Base-by-base conservation (phyloP, 2,113 vertebrate species). In the Toxotes chatareus region DNA sequence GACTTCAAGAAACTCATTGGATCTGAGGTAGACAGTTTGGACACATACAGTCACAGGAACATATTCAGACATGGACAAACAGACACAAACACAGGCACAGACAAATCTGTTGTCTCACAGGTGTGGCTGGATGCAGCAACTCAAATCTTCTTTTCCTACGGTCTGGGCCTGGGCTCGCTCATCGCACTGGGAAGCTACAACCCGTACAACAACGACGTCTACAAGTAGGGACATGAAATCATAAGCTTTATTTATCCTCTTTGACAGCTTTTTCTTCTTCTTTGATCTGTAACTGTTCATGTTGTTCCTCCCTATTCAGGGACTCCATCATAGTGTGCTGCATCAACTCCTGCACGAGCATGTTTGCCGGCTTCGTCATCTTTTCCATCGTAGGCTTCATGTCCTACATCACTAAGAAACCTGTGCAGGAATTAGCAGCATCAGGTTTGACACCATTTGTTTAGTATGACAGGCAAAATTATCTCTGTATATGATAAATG, bases 301-400 rank as follows among this genome's bases (percentile, higher is more conserved):
- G 67, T 10, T 56, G 13, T n/a, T 69, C 1, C 11, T 49, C 17
- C 73, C 59, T 55, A 86, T 83, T 21, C 83, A 97, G 97, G 92
- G 97, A 98, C 90, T 96, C 96, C 73, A 91, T 98, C 73, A 97
- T 97, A 4, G 97, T 98, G 23, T 98, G 97, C 68, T 95, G 94
- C 77, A 96, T 97, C 87, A 98, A 97, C 90, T 97, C 97, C 83
- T 96, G 91, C 87, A 98, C 97, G 42, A 98, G 97, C 80, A 88
- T 98, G 91, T 98, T 98, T 82, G 97, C 97, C 0, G 97, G 97
- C 34, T 93, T 98, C 7, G 97, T 98, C 86, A 97, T 98, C 92
- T 98, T 98, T 90, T 98, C 97, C 66, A 96, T 98, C 10, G 96
- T 98, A 12, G 97, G 97, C 63, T 98, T 98, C 90, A 98, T 98